Base-by-base conservation (phyloP, 2,113 vertebrate genomes). In the Ceuthmochares aereus region DNA sequence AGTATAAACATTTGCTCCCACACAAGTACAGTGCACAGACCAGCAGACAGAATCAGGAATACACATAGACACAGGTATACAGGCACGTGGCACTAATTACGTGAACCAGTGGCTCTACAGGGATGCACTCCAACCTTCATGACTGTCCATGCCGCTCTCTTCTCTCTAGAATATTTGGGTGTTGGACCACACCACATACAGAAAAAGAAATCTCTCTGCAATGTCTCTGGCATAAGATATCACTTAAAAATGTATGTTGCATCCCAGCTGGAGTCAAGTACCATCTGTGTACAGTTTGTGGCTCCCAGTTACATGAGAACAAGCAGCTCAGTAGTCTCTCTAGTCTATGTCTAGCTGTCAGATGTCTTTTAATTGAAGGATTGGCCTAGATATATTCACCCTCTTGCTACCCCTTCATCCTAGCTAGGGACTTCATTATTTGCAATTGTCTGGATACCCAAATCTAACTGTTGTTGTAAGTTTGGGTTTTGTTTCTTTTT, bases 221-320 rank as follows among this genome's bases (percentile, higher is more conserved):
- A 25, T 0, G 4, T 59, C 47, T 60, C 72, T 75, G 49, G 22
- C 1, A 0, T 45, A 70, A 92, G 42, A 8, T 16, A 45, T 2
- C 34, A 49, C 67, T 63, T 80, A 52, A 34, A 78, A 92, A 88
- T 34, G 32, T 23, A 32, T 34, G 58, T 32, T 86, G 72, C 36
- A 69, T 77, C 84, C 36, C 92, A 94, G 76, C 76, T 83, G 87
- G 68, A 89, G 52, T 43, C 47, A 37, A 45, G 76, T 56, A 52
- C 90, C 58, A 80, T 73, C 76, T 56, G 26, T 37, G 49, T 76
- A 11, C 1, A 18, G n/a, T 52, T 91, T 0, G 0, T 80, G 56
- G 32, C 72, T 91, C 54, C 52, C 3, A 21, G 58, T 58, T 76
- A 52, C 40, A 15, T 12, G 40, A 63, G 75, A 91, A 64, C 11